A percentile compares a stretch with the other conserved stretches of the same genome.
Evolutionary conservation across 2,113 vertebrate species (phyloP).

Genomic region (Meriones unguiculatus): DNA sequence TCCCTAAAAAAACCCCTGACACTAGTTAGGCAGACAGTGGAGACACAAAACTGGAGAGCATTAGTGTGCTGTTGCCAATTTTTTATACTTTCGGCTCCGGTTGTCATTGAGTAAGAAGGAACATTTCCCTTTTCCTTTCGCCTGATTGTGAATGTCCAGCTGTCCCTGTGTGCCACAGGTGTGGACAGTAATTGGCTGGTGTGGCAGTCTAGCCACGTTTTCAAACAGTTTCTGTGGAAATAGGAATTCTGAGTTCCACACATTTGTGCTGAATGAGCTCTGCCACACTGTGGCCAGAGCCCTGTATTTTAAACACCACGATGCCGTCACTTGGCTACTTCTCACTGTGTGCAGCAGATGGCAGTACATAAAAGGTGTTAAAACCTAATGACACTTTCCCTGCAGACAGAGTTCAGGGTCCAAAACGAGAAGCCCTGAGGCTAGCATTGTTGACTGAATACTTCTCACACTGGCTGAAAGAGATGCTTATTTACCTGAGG

Average conservation of each 20-base stretch:
- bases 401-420: not conserved
- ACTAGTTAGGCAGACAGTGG: not conserved
- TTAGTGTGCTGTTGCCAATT: not conserved
- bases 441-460: not conserved
- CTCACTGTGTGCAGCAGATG: conserved; percentile 42
- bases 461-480: conserved; percentile 15
- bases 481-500: not conserved
- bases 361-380: conserved; percentile 52
- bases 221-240: not conserved
- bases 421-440: not conserved
- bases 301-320: not conserved
- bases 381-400: not conserved
- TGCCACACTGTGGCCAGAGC: not conserved
- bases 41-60: not conserved
- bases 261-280: not conserved
- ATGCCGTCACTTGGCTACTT: not conserved
- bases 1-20: not conserved
- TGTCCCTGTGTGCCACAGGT: not conserved
- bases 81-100: not conserved
- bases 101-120: not conserved
- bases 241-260: not conserved
- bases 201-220: not conserved
- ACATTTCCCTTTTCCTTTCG: not conserved
- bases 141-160: not conserved
- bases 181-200: not conserved